Base-by-base conservation (phyloP, 2,797 vertebrate species). In the Argentina silus region DNA sequence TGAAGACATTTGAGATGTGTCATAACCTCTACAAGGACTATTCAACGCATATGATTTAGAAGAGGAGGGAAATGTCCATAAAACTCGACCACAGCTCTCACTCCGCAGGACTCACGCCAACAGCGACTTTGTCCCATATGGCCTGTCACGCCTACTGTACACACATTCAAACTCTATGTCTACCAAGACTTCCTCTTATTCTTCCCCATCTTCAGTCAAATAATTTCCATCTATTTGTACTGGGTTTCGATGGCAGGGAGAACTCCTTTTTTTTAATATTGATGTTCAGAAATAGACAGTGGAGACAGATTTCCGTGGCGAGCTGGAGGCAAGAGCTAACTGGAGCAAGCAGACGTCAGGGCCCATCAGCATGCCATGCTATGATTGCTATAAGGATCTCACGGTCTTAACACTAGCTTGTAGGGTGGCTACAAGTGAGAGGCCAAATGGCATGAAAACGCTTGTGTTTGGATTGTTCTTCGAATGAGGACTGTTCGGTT, bases 231-330 rank as follows among this genome's bases (percentile, higher is more conserved):
- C 48, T 70, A 67, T n/a, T 60, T 42, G 75, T 70, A 59, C 72
- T 62, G 50, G 53, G 55, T 65, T 60, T 50, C 73, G 69, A 60
- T 57, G 59, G 66, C n/a, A 50, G 15, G 21, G 44, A 76, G 10
- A 3, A 44, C 47, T 51, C 27, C 53, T 57, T 74, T 73, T 69
- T 73, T 67, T 64, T 70, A 70, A 47, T 57, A 72, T 69, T 61
- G 79, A 88, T 84, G 79, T 76, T 78, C 78, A 76, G 81, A 88
- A 86, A 86, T 72, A 83, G 70, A 77, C 51, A 71, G 21, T 10
- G 21, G 51, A 56, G 59, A 69, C 68, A 81, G 76, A 79, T 68
- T 63, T 85, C 66, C 77, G 36, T 67, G 23, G 59, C 66, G 74
- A 42, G 82, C 86, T 83, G 56, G 70, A 84, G 85, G 85, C 78